Evolutionary conservation across 1,140 invertebrate genomes (phyloP).

Genomic region (Zaprionus africanus): DNA sequence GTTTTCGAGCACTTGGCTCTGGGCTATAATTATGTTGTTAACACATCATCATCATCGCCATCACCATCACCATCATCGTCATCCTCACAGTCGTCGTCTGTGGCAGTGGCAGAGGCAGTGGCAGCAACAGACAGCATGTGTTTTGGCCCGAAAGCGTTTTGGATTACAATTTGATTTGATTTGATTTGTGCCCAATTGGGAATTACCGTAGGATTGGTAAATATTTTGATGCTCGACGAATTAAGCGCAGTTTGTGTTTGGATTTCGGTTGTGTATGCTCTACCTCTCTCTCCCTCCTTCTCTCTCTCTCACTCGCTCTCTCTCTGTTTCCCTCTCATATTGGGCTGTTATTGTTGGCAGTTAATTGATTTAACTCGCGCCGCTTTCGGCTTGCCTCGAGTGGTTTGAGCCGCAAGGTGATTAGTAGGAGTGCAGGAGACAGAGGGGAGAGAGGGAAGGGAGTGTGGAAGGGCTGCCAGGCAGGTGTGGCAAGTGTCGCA

Average conservation of each 20-base stretch:
- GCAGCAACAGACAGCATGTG: constrained; percentile 33
- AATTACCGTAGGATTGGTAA: constrained; percentile 77
- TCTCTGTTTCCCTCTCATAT: constrained; percentile 18
- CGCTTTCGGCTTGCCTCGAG: constrained; percentile 10
- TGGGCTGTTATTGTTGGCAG: constrained; percentile 52
- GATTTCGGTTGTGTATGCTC: constrained; percentile 21
- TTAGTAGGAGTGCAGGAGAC: neutral
- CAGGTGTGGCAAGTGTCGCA: constrained; percentile 33
- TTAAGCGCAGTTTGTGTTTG: constrained; percentile 52
- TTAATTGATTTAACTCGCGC: constrained; percentile 68
- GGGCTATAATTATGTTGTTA: constrained; percentile 84
- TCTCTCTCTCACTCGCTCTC: constrained; percentile 27
- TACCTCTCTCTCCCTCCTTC: constrained; percentile 19
- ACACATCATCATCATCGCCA: constrained; percentile 77
- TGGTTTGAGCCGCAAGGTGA: constrained; percentile 13
- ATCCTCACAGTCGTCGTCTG: constrained; percentile 4
- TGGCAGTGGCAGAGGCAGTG: neutral
- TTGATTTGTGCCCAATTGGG: constrained; percentile 81
- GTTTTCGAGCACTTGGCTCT: constrained; percentile 64
- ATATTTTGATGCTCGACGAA: constrained; percentile 75
- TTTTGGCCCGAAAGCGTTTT: constrained; percentile 70
- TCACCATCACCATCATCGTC: constrained; percentile 27
- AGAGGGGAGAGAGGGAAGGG: neutral
- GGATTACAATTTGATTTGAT: constrained; percentile 81
- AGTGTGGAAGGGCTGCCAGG: neutral